phyloP scores from a whole-genome alignment of 2,113 vertebrate genomes.

The Lepisosteus oculatus region DNA sequence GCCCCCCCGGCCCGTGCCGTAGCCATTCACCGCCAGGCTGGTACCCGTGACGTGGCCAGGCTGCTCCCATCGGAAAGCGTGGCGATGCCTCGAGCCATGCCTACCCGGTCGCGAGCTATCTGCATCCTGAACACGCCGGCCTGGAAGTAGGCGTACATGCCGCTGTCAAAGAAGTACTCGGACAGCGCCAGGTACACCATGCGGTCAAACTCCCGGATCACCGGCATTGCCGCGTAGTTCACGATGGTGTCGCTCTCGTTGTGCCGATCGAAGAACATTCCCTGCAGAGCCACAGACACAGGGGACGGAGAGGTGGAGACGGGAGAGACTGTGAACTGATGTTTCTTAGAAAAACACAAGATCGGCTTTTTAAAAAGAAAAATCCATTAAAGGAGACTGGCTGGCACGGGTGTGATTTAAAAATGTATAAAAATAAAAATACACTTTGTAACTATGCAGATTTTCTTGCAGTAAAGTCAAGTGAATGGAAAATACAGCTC shows the following conservation, averaged over 20 bases:
- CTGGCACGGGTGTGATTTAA: no score
- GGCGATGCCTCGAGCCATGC: neutral
- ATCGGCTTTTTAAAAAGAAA: no score
- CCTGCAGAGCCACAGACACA: slow-evolving; percentile 55
- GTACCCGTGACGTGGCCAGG: no score
- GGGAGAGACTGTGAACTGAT: neutral
- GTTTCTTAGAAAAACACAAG: no score
- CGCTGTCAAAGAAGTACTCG: slow-evolving; percentile 91
- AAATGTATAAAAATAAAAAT: no score
- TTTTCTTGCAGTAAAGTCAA: no score
- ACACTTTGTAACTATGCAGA: no score
- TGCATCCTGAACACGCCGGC: slow-evolving; percentile 71
- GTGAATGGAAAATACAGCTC: no score
- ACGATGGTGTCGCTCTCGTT: slow-evolving; percentile 58
- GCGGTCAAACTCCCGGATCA: slow-evolving; percentile 75
- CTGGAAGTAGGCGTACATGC: slow-evolving; percentile 80
- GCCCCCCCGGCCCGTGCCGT: no score
- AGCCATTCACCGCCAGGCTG: no score
- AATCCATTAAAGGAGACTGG: no score
- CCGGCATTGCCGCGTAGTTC: slow-evolving; percentile 73
- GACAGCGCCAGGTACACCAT: slow-evolving; percentile 93
- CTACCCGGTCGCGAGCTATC: slow-evolving; percentile 77
- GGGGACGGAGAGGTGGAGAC: neutral
- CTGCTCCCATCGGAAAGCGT: no score
- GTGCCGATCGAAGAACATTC: slow-evolving; percentile 79